A percentile compares a stretch with the other conserved stretches of the same genome.
These are phyloP conservation scores for Siderastrea siderea DNA, from an alignment of 92 coral and sea anemone species.

Conservation along the genomic window DNA sequence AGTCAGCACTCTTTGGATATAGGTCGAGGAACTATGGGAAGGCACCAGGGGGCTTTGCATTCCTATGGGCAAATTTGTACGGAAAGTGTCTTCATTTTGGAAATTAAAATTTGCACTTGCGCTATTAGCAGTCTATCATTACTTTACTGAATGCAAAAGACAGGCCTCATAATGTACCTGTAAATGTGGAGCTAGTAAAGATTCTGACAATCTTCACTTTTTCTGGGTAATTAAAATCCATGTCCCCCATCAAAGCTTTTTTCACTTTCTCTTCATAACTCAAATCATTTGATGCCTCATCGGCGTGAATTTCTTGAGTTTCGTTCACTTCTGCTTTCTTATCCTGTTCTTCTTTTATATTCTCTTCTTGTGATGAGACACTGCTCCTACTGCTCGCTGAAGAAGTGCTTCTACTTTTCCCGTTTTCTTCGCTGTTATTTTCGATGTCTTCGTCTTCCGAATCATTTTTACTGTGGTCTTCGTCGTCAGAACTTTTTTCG, in stretches of 20 bases:
- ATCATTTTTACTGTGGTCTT: constrained; percentile 12
- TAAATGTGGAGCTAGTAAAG: constrained; percentile 91
- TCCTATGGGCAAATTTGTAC: too few species aligned
- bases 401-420: constrained; percentile 4
- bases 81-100: too few species aligned
- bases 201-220: constrained; percentile 85
- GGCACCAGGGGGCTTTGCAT: too few species aligned
- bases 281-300: constrained; percentile 6
- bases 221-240: constrained; percentile 78
- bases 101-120: not conserved
- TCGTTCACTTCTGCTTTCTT: not conserved
- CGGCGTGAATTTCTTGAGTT: not conserved
- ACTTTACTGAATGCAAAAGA: not conserved
- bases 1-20: too few species aligned
- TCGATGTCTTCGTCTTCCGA: constrained; percentile 48
- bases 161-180: constrained; percentile 56
- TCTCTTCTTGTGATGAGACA: constrained; percentile 16
- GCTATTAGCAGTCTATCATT: not conserved
- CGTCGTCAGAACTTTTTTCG: constrained; percentile 20
- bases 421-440: not conserved
- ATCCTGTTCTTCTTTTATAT: constrained; percentile 6
- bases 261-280: constrained; percentile 48
- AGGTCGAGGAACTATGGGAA: too few species aligned
- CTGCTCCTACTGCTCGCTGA: constrained; percentile 30
- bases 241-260: constrained; percentile 70